Evolutionary conservation across 1,140 invertebrate species (phyloP).

Genomic region (Trinorchestia longiramus): DNA sequence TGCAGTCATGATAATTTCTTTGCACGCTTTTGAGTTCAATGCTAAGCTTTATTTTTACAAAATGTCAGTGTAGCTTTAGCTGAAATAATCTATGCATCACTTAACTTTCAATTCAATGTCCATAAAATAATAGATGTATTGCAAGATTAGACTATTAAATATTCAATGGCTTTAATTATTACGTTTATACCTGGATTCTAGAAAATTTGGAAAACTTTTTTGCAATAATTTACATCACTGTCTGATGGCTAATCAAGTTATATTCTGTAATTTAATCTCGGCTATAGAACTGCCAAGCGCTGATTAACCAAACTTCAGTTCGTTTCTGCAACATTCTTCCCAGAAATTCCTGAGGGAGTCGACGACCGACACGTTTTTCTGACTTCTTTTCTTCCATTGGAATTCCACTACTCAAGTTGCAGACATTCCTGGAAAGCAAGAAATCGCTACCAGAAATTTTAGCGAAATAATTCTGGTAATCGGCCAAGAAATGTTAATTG

Average conservation of each 20-base stretch:
- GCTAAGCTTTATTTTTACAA: too few species aligned
- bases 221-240: not conserved
- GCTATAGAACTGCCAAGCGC: not conserved
- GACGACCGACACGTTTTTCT: not conserved
- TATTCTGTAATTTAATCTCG: not conserved
- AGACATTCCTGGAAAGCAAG: constrained; percentile 48
- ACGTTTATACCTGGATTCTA: not conserved
- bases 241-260: not conserved
- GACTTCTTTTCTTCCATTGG: not conserved
- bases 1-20: too few species aligned
- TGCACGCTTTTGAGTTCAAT: too few species aligned
- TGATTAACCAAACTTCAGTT: not conserved
- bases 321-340: constrained; percentile 40
- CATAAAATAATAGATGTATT: too few species aligned
- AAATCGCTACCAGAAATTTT: constrained; percentile 11
- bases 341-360: not conserved
- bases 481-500: constrained; percentile 44
- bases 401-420: constrained; percentile 27
- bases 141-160: too few species aligned
- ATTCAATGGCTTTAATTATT: too few species aligned
- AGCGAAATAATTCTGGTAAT: constrained; percentile 11
- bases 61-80: too few species aligned
- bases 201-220: not conserved
- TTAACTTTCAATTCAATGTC: too few species aligned
- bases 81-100: too few species aligned